Base-by-base conservation (phyloP, 2,888 invertebrate species). In the Parnassius glacialis region DNA sequence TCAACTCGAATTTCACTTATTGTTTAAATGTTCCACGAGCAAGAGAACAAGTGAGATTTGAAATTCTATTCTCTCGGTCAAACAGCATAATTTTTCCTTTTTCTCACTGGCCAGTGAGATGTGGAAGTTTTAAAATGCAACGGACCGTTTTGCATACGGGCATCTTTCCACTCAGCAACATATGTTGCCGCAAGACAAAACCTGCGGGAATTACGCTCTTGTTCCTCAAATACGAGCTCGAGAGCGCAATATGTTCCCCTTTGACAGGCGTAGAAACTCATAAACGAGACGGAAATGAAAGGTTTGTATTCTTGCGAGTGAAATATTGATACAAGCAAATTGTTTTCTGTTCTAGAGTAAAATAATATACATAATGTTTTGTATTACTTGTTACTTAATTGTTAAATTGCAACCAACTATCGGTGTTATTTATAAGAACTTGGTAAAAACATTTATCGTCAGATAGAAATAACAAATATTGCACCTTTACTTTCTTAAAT, bases 181-280 rank as follows among this genome's bases (percentile, higher is more conserved):
- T 79, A 78, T 80, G 82, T 82, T 69, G 71, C 58, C 71, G 78
- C 83, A 80, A 88, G 86, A 89, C 87, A 89, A 88, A 88, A 88
- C 88, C 84, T 76, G 81, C 78, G 84, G 84, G 85, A 87, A 87
- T 87, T 88, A 87, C 85, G 81, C 84, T 86, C 86, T 83, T 84
- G 83, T 85, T 83, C 78, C 79, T 85, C 87, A 87, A 88, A 87
- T 84, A 86, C 85, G 81, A 78, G 76, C 78, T 74, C 76, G 72
- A 55, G 50, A 62, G 76, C 73, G 80, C 78, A 87, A 80, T 86
- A 89, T 86, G 85, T 84, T 80, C 79, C 79, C 82, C 85, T 90
- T 90, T 89, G 87, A 87, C 81, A 84, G 80, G 78, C 78, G 79
- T 79, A 71, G 78, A 78, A 85, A 84, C 84, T 84, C 86, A 87